These are phyloP conservation scores for Galemys pyrenaicus DNA, from an alignment of 2,113 vertebrate genomes.

Conservation along the genomic window DNA sequence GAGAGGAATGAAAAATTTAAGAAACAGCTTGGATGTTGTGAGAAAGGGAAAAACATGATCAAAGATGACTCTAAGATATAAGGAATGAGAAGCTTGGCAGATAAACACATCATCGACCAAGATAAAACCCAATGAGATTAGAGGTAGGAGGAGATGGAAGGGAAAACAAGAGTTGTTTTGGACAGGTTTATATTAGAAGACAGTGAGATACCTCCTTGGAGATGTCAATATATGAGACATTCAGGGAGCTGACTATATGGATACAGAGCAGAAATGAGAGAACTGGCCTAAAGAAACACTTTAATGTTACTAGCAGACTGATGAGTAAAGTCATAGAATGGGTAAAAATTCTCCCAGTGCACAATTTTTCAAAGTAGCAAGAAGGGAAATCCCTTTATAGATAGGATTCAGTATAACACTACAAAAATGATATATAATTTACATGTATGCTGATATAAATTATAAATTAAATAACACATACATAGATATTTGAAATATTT, in stretches of 20 bases:
- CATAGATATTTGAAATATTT: background rate
- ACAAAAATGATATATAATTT: background rate
- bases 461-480: background rate
- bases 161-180: background rate
- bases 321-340: background rate
- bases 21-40: background rate
- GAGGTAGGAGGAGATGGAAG: background rate
- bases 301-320: background rate
- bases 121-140: background rate
- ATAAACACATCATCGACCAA: background rate
- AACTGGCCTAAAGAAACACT: background rate
- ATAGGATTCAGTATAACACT: background rate
- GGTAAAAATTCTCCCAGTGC: background rate
- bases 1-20: background rate
- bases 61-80: background rate
- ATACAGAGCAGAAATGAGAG: background rate
- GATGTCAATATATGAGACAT: no score
- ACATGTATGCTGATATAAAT: background rate
- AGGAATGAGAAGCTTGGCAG: background rate
- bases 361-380: constrained; percentile 17
- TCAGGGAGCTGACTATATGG: background rate
- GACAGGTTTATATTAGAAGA: background rate
- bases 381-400: background rate
- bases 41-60: background rate
- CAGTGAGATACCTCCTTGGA: background rate